Conservation (phyloP, 2,888 invertebrate species). For the Abrostola triplasia region DNA sequence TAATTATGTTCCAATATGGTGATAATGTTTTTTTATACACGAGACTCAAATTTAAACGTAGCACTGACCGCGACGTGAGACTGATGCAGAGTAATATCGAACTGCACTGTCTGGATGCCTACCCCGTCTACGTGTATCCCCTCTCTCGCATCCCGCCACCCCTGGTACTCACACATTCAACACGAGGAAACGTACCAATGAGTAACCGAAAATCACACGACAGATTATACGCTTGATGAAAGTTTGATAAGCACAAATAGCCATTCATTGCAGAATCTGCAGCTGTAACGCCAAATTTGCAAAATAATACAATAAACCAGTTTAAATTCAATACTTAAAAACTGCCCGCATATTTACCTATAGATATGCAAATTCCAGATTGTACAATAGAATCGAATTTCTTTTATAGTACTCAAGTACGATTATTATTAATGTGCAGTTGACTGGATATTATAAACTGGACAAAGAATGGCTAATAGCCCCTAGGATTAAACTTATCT, state of each 20-base stretch:
- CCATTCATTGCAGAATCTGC: background rate
- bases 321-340: conserved; percentile 1
- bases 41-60: too few relatives aligned
- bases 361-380: conserved; percentile 2
- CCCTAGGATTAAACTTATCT: background rate
- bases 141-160: background rate
- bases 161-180: background rate
- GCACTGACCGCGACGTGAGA: too few relatives aligned
- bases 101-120: too few relatives aligned
- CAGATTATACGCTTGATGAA: background rate
- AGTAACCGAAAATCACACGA: background rate
- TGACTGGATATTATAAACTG: conserved; percentile 1
- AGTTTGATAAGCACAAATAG: background rate
- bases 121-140: too few relatives aligned
- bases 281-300: background rate
- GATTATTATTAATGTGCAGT: background rate
- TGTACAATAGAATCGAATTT: background rate
- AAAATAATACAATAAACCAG: conserved; percentile 1
- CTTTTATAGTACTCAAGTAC: background rate
- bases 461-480: background rate
- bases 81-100: too few relatives aligned
- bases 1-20: too few relatives aligned
- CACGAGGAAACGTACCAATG: background rate
- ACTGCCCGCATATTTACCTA: background rate
- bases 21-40: too few relatives aligned